A percentile compares a stretch with the other conserved stretches of the same genome.
phyloP scores from a whole-genome alignment of 1,140 invertebrate species.

The Argopecten irradians region DNA sequence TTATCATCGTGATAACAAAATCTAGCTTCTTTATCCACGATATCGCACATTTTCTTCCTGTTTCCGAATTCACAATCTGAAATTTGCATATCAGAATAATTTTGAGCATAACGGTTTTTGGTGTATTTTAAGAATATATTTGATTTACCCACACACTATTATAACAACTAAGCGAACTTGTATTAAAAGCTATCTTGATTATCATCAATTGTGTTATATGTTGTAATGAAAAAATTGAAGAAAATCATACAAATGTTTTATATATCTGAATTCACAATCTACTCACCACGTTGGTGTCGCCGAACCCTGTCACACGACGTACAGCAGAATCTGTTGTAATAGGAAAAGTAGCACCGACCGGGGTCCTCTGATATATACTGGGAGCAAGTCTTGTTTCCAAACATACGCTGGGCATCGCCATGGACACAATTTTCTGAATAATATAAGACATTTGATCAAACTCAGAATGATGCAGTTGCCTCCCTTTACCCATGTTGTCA shows the following conservation, averaged over 20 bases:
- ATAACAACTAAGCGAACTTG: too few relatives aligned
- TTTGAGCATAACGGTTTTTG: too few relatives aligned
- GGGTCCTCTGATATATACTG: slow-evolving; percentile 23
- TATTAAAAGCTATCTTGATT: too few relatives aligned
- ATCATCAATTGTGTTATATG: too few relatives aligned
- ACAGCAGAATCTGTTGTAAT: slow-evolving; percentile 47
- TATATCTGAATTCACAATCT: too few relatives aligned
- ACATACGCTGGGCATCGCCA: slow-evolving; percentile 39
- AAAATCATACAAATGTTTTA: too few relatives aligned
- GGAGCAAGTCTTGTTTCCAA: slow-evolving; percentile 30
- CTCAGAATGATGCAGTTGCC: neutral
- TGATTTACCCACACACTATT: too few relatives aligned
- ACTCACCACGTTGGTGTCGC: slow-evolving; percentile 23
- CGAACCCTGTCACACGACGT: slow-evolving; percentile 31
- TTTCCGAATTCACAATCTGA: slow-evolving; percentile 49
- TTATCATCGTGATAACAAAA: slow-evolving; percentile 39
- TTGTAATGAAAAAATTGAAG: too few relatives aligned
- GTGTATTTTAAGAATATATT: too few relatives aligned
- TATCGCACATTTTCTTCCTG: slow-evolving; percentile 29
- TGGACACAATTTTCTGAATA: slow-evolving; percentile 42
- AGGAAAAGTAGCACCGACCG: slow-evolving; percentile 27
- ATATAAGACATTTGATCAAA: neutral
- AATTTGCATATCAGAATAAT: neutral
- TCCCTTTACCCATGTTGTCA: neutral
- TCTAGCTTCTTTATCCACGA: slow-evolving; percentile 23